These are phyloP conservation scores for Matsumyia berberina DNA, from an alignment of 2,888 invertebrate species.

Conservation along the genomic window DNA sequence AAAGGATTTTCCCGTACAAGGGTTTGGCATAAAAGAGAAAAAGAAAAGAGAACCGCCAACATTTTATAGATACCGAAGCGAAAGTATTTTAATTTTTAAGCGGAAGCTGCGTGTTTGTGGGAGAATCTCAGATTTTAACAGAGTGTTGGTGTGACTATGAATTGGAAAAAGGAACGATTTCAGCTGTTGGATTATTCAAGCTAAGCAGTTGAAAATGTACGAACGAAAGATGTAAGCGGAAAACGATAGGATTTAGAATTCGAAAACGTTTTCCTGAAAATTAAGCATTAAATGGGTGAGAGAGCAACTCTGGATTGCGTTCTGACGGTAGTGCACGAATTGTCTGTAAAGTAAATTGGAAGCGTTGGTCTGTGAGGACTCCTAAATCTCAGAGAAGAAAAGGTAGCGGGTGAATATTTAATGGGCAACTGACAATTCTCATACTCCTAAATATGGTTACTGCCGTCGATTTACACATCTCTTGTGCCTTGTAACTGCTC, in stretches of 20 bases:
- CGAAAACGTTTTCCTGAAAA: no score
- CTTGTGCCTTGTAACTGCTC: no score
- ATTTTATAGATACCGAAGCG: slow-evolving; percentile 13
- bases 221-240: neutral
- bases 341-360: no score
- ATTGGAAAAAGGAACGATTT: neutral
- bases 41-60: slow-evolving; percentile 1
- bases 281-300: no score
- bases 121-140: neutral
- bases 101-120: neutral
- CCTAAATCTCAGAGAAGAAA: no score
- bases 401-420: no score
- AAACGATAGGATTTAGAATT: neutral
- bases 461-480: no score
- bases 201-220: neutral
- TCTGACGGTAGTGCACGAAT: no score
- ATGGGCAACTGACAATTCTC: no score
- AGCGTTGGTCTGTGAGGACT: no score
- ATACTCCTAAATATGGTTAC: no score
- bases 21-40: neutral
- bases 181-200: neutral
- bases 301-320: no score
- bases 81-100: slow-evolving; percentile 19
- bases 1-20: neutral
- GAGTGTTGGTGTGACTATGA: slow-evolving; percentile 2